Evolutionary conservation across 2,797 vertebrate genomes (phyloP).

Genomic region (Tauraco hartlaubi): DNA sequence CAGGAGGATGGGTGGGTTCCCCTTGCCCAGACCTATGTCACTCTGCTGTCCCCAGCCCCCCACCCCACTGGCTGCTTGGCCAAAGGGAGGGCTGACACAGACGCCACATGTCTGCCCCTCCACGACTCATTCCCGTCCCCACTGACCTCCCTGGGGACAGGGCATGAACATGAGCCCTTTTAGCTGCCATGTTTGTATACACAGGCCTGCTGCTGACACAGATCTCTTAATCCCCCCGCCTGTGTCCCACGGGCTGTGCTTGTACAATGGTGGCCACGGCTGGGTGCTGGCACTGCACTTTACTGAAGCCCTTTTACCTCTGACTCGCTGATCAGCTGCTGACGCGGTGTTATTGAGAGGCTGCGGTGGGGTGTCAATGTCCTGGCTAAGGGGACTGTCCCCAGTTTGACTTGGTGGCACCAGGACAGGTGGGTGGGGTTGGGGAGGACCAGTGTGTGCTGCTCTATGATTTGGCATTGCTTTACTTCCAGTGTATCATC

Average conservation of each 20-base stretch:
- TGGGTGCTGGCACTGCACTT: conserved; percentile 80
- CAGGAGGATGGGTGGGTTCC: background rate
- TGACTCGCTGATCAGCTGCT: conserved; percentile 92
- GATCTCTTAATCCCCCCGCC: conserved; percentile 75
- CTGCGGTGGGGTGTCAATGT: background rate
- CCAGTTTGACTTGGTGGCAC: background rate
- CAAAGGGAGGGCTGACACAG: background rate
- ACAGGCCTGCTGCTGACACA: conserved; percentile 71
- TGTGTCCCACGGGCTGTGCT: conserved; percentile 60
- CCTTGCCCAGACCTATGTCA: background rate
- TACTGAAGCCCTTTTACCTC: conserved; percentile 80
- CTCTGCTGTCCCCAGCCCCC: background rate
- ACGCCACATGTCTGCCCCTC: fast-evolving
- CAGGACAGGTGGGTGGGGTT: background rate
- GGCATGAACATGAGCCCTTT: conserved; percentile 17
- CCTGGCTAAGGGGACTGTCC: background rate
- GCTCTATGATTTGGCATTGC: background rate
- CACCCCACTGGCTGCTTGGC: background rate
- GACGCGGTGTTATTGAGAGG: conserved; percentile 77
- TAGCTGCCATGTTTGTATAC: conserved; percentile 52
- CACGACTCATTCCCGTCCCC: background rate
- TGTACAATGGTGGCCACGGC: conserved; percentile 49
- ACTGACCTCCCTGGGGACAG: conserved; percentile 31
- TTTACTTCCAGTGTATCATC: background rate
- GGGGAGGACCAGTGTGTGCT: background rate